phyloP scores from a whole-genome alignment of 1,140 invertebrate species.

The Drosophila sproati region DNA sequence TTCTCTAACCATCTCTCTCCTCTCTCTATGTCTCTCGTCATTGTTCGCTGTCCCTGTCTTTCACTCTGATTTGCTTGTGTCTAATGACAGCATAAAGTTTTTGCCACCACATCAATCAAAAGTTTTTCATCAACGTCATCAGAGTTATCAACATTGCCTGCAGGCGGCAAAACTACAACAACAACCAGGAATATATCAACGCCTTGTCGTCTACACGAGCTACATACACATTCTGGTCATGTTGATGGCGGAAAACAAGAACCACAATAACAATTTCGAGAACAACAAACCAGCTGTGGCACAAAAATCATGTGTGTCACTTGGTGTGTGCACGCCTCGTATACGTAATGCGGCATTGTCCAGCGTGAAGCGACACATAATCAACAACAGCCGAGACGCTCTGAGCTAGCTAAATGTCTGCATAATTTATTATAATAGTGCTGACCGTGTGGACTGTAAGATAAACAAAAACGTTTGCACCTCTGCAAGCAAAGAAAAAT shows the following conservation, averaged over 20 bases:
- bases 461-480: constrained; percentile 50
- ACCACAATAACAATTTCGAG: constrained; percentile 21
- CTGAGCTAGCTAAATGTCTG: constrained; percentile 63
- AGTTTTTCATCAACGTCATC: constrained; percentile 84
- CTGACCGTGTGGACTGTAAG: constrained; percentile 4
- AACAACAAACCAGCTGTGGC: constrained; percentile 21
- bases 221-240: constrained; percentile 40
- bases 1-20: constrained; percentile 23
- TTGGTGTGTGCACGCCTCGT: constrained; percentile 54
- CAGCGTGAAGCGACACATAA: constrained; percentile 49
- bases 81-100: constrained; percentile 82
- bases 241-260: constrained; percentile 19
- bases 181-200: constrained; percentile 33
- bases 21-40: not conserved
- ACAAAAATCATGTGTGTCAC: constrained; percentile 15
- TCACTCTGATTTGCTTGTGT: constrained; percentile 41
- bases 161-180: constrained; percentile 61
- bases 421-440: constrained; percentile 69
- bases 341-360: constrained; percentile 67
- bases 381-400: constrained; percentile 8
- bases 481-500: constrained; percentile 63
- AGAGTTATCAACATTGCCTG: constrained; percentile 77
- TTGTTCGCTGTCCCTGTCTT: not conserved
- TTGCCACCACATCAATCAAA: constrained; percentile 82
- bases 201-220: constrained; percentile 27